phyloP scores from a whole-genome alignment of 2,888 invertebrate species.

The Hoplodrina ambigua region DNA sequence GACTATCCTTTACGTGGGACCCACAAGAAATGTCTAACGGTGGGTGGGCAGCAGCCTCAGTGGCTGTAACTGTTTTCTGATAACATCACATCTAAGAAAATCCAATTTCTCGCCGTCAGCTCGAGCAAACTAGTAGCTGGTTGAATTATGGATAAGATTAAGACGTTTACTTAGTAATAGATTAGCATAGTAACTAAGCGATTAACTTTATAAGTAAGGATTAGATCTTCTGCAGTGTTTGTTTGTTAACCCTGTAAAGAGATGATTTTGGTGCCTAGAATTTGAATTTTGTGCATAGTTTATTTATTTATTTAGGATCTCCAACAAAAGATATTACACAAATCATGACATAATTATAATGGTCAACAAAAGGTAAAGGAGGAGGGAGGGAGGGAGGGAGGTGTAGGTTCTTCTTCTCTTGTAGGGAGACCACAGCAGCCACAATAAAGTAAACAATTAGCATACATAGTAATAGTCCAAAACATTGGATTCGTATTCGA shows the following conservation, averaged over 20 bases:
- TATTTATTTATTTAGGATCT: too few species aligned
- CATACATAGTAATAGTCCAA: too few species aligned
- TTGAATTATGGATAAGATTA: constrained; percentile 26
- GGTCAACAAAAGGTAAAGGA: too few species aligned
- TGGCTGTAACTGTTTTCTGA: constrained; percentile 23
- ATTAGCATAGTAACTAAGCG: not conserved
- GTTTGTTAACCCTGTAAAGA: not conserved
- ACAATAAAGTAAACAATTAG: too few species aligned
- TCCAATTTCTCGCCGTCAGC: constrained; percentile 18
- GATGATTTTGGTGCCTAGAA: too few species aligned
- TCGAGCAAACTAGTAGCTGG: not conserved
- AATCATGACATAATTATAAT: too few species aligned
- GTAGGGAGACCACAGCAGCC: too few species aligned
- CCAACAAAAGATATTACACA: too few species aligned
- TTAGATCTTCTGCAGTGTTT: not conserved
- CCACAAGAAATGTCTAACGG: not conserved
- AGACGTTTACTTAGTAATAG: constrained; percentile 14
- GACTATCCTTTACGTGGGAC: constrained; percentile 2
- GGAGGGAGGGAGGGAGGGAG: too few species aligned
- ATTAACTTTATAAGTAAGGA: not conserved
- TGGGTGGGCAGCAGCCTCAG: constrained; percentile 18
- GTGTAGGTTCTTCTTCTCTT: too few species aligned
- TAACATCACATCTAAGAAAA: constrained; percentile 17
- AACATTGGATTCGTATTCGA: too few species aligned
- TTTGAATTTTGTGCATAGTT: not conserved